Evolutionary conservation across 37 sponge, comb jelly and placozoan genomes (phyloP), one percentile per base, ranked within the genome.

Genomic region (Haliclona indistincta): DNA sequence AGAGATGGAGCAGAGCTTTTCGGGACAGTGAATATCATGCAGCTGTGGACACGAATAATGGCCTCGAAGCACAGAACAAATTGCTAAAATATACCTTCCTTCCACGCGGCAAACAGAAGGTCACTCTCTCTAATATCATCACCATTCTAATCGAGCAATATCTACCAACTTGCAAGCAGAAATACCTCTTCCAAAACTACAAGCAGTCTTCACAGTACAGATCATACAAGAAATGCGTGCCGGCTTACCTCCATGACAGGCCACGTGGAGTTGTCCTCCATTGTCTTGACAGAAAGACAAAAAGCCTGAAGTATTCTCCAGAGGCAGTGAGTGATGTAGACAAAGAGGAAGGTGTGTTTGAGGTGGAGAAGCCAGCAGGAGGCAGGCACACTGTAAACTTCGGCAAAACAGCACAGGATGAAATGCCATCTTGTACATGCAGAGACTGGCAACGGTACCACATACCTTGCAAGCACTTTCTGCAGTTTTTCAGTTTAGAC

Each of bases 391-490:
- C 6, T 63, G 64, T 56, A 5, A 56, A 75, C 7, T 62, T 75
- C 44, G 49, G 51, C 30, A 3, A 33, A 30, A 39, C 43, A 15
- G 38, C n/a, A 35, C 54, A 30, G 17, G 37, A 10, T 26, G 64
- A 51, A 13, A 43, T 28, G 30, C 71, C 71, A 53, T 60, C 62
- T 17, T 75, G 76, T 20, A 41, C 44, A 8, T 75, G 76, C 29
- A 43, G 40, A 42, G 64, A 75, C 44, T 75, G 76, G 76, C 40
- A 7, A 6, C 44, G 30, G 22, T 63, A 26, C 43, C 25, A 75
- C 4, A 13, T 75, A 3, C 76, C 64, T 41, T 75, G 76, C 64
- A 75, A 75, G 30, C 76, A 75, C 53, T 74, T 22, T 75, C 63
- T 75, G 64, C 76, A 10, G 33, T 75, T 19, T 75, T 75, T 63